phyloP scores from a whole-genome alignment of 1,140 invertebrate species.

The Drosophila willistoni region DNA sequence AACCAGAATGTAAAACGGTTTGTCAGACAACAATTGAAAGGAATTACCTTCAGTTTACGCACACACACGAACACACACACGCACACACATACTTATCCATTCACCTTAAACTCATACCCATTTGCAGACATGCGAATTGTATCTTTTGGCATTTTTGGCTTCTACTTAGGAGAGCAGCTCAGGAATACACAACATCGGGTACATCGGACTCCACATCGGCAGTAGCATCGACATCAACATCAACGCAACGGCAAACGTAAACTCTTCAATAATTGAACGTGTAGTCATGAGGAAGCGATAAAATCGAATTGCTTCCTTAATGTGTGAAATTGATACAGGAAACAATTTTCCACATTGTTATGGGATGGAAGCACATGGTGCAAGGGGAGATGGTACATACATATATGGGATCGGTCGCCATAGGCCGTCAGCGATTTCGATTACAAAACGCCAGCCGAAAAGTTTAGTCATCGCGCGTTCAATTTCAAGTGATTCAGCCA shows the following conservation, averaged over 20 bases:
- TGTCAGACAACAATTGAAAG: slow-evolving; percentile 75
- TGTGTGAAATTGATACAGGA: slow-evolving; percentile 82
- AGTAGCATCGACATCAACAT: slow-evolving; percentile 13
- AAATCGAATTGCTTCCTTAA: slow-evolving; percentile 82
- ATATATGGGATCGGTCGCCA: slow-evolving; percentile 17
- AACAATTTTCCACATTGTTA: slow-evolving; percentile 83
- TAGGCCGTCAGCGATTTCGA: slow-evolving; percentile 42
- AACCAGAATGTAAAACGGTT: slow-evolving; percentile 67
- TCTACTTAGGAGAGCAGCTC: background rate
- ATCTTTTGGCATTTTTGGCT: slow-evolving; percentile 42
- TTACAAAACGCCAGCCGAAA: slow-evolving; percentile 48
- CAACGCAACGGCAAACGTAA: slow-evolving; percentile 69
- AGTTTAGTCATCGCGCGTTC: slow-evolving; percentile 42
- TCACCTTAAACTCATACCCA: slow-evolving; percentile 9
- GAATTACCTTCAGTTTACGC: slow-evolving; percentile 56
- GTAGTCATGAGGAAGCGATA: slow-evolving; percentile 82
- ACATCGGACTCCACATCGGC: background rate
- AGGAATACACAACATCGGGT: background rate
- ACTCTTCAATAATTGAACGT: slow-evolving; percentile 82
- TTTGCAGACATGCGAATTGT: slow-evolving; percentile 40
- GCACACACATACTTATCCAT: background rate
- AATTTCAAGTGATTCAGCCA: slow-evolving; percentile 57
- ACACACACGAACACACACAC: slow-evolving; percentile 34
- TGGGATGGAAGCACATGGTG: slow-evolving; percentile 73
- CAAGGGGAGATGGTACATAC: slow-evolving; percentile 23